Evolutionary conservation across 2,113 vertebrate species (phyloP).

Genomic region (Heterotis niloticus): DNA sequence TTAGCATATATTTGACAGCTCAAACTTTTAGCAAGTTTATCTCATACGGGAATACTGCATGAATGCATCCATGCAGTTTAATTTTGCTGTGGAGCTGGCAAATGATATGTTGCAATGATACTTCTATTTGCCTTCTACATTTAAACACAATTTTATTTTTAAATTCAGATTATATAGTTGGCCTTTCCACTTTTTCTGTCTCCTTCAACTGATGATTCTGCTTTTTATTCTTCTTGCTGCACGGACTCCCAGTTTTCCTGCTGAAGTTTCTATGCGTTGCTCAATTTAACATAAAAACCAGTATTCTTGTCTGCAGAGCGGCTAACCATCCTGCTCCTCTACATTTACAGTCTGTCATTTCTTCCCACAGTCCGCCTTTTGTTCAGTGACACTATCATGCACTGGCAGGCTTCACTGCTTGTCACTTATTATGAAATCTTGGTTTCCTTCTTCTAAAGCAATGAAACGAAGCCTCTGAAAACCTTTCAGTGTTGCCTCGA

Average conservation of each 20-base stretch:
- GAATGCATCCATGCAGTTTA: no score
- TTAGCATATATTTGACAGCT: no score
- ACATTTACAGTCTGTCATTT: constrained; percentile 4
- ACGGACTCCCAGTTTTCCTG: neutral
- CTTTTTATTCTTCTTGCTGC: neutral
- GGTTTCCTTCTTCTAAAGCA: neutral
- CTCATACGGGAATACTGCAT: no score
- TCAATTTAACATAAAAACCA: neutral
- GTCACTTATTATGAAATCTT: neutral
- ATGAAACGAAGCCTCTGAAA: no score
- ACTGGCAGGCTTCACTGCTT: neutral
- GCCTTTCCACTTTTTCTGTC: no score
- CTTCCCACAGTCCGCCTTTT: constrained; percentile 2
- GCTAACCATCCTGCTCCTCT: neutral
- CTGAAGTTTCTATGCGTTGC: neutral
- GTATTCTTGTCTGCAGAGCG: neutral
- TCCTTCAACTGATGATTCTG: neutral
- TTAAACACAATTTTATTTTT: no score
- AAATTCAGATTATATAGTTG: no score
- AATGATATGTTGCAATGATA: no score
- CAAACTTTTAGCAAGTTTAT: no score
- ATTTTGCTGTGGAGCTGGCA: no score
- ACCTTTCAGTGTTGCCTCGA: neutral
- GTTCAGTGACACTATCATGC: neutral
- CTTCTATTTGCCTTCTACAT: no score